These are phyloP conservation scores for Petrocephalus schoutedeni DNA, from an alignment of 2,797 vertebrate genomes.

Conservation along the genomic window DNA sequence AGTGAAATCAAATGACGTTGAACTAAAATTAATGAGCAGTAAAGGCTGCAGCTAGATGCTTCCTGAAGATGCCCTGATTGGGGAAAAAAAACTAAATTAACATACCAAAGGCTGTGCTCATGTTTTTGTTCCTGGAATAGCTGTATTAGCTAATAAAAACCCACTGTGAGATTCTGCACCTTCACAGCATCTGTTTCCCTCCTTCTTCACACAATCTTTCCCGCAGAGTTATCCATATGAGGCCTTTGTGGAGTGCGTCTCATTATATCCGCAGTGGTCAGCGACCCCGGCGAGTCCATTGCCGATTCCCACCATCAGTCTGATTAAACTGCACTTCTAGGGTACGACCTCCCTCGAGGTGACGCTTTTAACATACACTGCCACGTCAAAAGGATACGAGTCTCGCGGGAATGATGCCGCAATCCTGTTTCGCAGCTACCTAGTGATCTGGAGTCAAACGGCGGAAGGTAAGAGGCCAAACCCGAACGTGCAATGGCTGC, in stretches of 20 bases:
- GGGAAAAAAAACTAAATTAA: not conserved
- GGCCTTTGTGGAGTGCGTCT: conserved; percentile 23
- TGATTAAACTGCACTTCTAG: conserved; percentile 35
- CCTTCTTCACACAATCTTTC: not conserved
- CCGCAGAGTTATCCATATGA: not conserved
- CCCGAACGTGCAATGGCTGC: not conserved
- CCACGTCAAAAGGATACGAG: conserved; percentile 48
- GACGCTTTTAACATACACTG: conserved; percentile 39
- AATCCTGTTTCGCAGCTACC: not conserved
- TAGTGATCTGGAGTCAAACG: not conserved
- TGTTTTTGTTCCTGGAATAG: not conserved
- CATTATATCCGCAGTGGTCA: conserved; percentile 32
- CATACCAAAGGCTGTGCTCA: not conserved
- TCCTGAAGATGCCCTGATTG: not conserved
- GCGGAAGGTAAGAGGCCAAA: too few species aligned
- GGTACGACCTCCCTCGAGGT: conserved; percentile 21
- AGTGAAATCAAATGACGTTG: not conserved
- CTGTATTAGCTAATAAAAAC: not conserved
- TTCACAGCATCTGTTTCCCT: not conserved
- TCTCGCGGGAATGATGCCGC: conserved; percentile 50
- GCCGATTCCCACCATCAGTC: not conserved
- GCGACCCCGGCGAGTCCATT: conserved; percentile 17
- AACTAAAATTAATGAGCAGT: not conserved
- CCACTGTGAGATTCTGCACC: not conserved
- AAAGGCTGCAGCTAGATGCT: not conserved